A percentile compares a stretch with the other conserved stretches of the same genome.
These are phyloP conservation scores for Acanthosoma haemorrhoidale DNA, from an alignment of 2,888 invertebrate genomes.

Conservation along the genomic window DNA sequence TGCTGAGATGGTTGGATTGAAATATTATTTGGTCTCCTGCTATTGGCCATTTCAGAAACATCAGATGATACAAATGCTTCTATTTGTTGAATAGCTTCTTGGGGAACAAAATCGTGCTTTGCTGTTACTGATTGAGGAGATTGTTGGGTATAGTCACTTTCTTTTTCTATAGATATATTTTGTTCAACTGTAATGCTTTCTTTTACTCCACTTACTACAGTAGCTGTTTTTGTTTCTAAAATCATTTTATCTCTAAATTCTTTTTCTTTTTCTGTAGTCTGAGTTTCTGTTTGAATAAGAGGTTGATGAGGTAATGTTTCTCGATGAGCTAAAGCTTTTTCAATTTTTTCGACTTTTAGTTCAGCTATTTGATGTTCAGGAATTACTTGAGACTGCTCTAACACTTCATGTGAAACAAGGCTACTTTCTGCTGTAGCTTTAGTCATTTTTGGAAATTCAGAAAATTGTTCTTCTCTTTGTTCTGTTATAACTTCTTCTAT, in stretches of 20 bases:
- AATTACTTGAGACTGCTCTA: slow-evolving; percentile 47
- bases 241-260: slow-evolving; percentile 43
- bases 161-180: slow-evolving; percentile 42
- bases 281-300: slow-evolving; percentile 51
- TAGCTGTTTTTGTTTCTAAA: slow-evolving; percentile 42
- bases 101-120: slow-evolving; percentile 45
- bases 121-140: slow-evolving; percentile 40
- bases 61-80: slow-evolving; percentile 41
- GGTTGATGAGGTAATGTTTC: slow-evolving; percentile 48
- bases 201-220: slow-evolving; percentile 41
- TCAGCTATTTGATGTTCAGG: slow-evolving; percentile 42
- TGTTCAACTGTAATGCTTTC: slow-evolving; percentile 42
- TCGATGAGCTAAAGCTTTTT: slow-evolving; percentile 41
- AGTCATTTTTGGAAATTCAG: slow-evolving; percentile 45
- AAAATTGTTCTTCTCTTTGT: slow-evolving; percentile 54
- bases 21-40: slow-evolving; percentile 43
- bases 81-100: slow-evolving; percentile 48
- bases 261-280: slow-evolving; percentile 53
- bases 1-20: slow-evolving; percentile 43
- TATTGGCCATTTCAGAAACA: slow-evolving; percentile 35
- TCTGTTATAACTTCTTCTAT: slow-evolving; percentile 53
- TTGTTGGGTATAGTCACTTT: slow-evolving; percentile 38
- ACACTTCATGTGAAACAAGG: slow-evolving; percentile 45
- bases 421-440: slow-evolving; percentile 41
- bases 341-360: slow-evolving; percentile 37